Evolutionary conservation across 2,888 invertebrate species (phyloP).

Genomic region (Endotricha flammealis): DNA sequence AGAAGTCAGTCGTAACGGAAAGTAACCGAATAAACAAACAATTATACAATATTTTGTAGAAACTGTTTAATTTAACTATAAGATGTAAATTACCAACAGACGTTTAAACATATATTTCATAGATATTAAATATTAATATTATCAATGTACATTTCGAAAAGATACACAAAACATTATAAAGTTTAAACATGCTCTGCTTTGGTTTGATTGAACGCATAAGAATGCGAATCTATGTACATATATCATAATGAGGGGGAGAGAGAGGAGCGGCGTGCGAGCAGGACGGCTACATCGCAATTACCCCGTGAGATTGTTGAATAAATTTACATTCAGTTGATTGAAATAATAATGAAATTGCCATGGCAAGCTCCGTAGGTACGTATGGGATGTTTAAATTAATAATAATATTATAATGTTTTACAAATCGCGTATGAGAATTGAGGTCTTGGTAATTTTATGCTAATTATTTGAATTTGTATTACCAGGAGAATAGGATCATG

Average conservation of each 20-base stretch:
- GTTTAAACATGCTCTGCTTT: slow-evolving; percentile 33
- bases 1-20: too few species aligned
- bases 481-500: too few species aligned
- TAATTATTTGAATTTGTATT: not conserved
- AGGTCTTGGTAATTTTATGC: slow-evolving; percentile 11
- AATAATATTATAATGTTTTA: slow-evolving; percentile 74
- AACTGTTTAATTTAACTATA: too few species aligned
- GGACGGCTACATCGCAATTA: slow-evolving; percentile 66
- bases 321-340: slow-evolving; percentile 78
- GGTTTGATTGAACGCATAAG: slow-evolving; percentile 75
- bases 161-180: slow-evolving; percentile 1
- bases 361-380: slow-evolving; percentile 64
- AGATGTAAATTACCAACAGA: too few species aligned
- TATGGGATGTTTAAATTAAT: slow-evolving; percentile 76
- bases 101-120: too few species aligned
- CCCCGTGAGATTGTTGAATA: slow-evolving; percentile 78
- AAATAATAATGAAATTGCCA: slow-evolving; percentile 79
- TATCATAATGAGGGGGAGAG: slow-evolving; percentile 38
- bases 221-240: slow-evolving; percentile 57
- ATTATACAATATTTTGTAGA: too few species aligned
- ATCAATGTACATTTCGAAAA: too few species aligned
- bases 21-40: too few species aligned
- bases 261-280: slow-evolving; percentile 35
- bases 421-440: slow-evolving; percentile 57
- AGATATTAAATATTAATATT: too few species aligned